Conservation (phyloP, 2,113 vertebrate genomes). For the Pongo pygmaeus region DNA sequence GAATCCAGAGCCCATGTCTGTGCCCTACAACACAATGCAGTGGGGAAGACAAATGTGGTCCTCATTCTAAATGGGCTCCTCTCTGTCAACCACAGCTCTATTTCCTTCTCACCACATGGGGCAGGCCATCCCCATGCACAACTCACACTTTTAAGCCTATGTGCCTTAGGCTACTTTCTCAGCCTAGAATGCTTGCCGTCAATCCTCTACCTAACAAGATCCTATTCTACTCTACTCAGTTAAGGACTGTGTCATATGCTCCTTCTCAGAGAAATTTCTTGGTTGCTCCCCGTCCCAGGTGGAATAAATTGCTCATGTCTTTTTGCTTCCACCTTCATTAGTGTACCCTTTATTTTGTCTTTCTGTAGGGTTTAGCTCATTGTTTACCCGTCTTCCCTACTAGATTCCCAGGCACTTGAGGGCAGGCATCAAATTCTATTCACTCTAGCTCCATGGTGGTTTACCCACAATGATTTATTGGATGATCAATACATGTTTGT, state of each 20-base stretch:
- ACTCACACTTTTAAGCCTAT: neutral
- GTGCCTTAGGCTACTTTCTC: neutral
- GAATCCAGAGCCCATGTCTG: neutral
- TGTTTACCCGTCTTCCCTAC: neutral
- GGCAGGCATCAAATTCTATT: neutral
- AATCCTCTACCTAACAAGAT: neutral
- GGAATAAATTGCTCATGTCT: slow-evolving; percentile 3
- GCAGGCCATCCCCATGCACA: neutral
- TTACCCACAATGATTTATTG: neutral
- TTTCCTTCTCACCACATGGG: neutral
- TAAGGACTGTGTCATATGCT: neutral
- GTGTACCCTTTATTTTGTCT: slow-evolving; percentile 7
- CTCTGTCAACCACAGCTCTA: neutral
- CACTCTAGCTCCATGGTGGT: neutral
- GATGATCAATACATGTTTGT: neutral
- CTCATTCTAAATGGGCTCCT: neutral
- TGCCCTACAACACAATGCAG: neutral
- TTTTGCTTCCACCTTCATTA: slow-evolving; percentile 9
- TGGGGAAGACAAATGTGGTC: neutral
- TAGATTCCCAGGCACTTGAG: neutral
- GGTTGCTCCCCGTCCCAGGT: neutral
- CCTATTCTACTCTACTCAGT: neutral
- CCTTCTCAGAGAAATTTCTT: neutral
- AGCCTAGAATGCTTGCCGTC: neutral
- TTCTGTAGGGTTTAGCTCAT: neutral